phyloP scores from a whole-genome alignment of 2,888 invertebrate species.

The Chydorus sphaericus region DNA sequence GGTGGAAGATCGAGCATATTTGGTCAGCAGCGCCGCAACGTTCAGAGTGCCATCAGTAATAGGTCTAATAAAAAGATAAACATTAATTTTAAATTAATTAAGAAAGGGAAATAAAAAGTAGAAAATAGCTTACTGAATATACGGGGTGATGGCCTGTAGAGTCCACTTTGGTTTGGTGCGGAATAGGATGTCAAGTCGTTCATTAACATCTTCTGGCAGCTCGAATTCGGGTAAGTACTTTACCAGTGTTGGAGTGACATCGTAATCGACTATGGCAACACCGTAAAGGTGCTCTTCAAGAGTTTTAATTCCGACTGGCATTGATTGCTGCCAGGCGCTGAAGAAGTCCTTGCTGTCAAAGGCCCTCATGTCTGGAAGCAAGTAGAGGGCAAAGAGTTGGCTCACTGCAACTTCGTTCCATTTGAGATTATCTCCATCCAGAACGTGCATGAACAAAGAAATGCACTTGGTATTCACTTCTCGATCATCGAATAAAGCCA shows the following conservation, averaged over 20 bases:
- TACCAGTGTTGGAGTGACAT: constrained; percentile 49
- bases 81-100: not conserved
- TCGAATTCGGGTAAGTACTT: constrained; percentile 59
- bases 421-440: not conserved
- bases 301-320: constrained; percentile 38
- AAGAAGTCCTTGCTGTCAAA: constrained; percentile 1
- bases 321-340: not conserved
- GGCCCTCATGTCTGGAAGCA: not conserved
- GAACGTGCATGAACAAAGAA: not conserved
- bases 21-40: constrained; percentile 67
- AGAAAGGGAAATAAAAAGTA: not conserved
- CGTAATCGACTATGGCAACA: constrained; percentile 57
- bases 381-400: not conserved
- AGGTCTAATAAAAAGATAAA: too few species aligned
- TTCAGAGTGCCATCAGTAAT: constrained; percentile 61
- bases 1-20: constrained; percentile 53
- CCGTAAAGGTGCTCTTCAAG: constrained; percentile 50
- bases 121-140: constrained; percentile 61
- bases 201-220: constrained; percentile 58
- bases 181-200: constrained; percentile 61
- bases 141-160: constrained; percentile 74
- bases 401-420: not conserved
- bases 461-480: not conserved
- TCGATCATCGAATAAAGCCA: not conserved
- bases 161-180: constrained; percentile 70